Conservation (phyloP, 1,140 invertebrate species). For the Danaus plexippus region DNA sequence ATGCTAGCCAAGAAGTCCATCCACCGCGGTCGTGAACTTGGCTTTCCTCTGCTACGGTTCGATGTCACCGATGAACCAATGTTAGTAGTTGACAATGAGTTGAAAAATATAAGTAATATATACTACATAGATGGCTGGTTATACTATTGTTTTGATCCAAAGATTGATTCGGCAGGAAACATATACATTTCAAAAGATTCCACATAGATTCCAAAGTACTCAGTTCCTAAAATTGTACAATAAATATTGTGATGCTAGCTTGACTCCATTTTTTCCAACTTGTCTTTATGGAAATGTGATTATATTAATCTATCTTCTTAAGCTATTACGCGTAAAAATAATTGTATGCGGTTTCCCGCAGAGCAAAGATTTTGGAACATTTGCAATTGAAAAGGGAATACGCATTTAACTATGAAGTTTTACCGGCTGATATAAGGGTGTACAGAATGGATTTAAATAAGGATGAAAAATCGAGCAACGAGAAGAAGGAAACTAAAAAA, state of each 20-base stretch:
- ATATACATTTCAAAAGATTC: too few relatives aligned
- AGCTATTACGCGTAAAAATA: too few relatives aligned
- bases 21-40: conserved; percentile 41
- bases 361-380: conserved; percentile 36
- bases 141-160: too few relatives aligned
- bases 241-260: too few relatives aligned
- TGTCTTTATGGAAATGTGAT: background rate
- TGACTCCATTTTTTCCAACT: background rate
- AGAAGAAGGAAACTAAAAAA: conserved; percentile 6
- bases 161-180: too few relatives aligned
- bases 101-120: too few relatives aligned
- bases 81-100: conserved; percentile 27
- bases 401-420: conserved; percentile 35
- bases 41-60: conserved; percentile 45
- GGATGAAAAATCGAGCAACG: conserved; percentile 1
- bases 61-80: conserved; percentile 37
- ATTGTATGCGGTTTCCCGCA: conserved; percentile 18
- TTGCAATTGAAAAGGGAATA: conserved; percentile 49
- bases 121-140: too few relatives aligned
- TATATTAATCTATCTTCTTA: background rate
- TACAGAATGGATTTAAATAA: conserved; percentile 3
- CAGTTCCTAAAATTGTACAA: too few relatives aligned
- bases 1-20: conserved; percentile 42
- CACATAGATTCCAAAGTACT: too few relatives aligned
- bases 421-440: conserved; percentile 30